Base-by-base conservation (phyloP, 1,140 invertebrate species). In the Lineus longissimus region DNA sequence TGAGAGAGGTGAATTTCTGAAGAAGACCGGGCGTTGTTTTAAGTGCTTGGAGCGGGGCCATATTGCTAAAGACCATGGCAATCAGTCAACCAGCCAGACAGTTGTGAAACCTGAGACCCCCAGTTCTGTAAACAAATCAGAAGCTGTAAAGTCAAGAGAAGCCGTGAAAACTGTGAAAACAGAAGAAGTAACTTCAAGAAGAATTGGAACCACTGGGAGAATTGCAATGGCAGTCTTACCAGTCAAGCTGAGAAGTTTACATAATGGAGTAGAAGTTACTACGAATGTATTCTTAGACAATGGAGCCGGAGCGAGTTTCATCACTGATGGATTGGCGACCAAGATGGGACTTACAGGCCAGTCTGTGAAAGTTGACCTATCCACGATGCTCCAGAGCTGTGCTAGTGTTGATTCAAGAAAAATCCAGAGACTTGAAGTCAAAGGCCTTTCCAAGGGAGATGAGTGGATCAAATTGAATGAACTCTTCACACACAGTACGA, bases 1-100 rank as follows among this genome's bases (percentile, higher is more conserved):
- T 51, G 47, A 51, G n/a, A 19, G 47, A 51, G 25, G 25, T 51
- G 47, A 51, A 51, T 23, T 51, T 51, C n/a, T 51, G 47, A 51
- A 51, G 47, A 51, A 51, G n/a, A 23, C 25, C 6, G 47, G 47
- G 9, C 47, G 47, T 23, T 51, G 47, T 51, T 51, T 23, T n/a
- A 51, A 51, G 47, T 51, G 47, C n/a, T n/a, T 51, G 4, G 47
- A 51, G n/a, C 47, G 47, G 4, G 47, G 47, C 4, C 33, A 36
- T 15, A 7, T 36, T 7, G 33, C 33, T 36, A 36, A 36, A 15
- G 33, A 36, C 6, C 33, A 36, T 36, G 6, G 15, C 33, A 36
- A 4, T 15, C 4, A 36, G 33, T 7, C 33, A 7, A 15, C 4
- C 33, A 36, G 15, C 15, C 33, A 36, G 33, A 36, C 33, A 4